Conservation (phyloP, 2,113 vertebrate species). For the Esox niger region DNA sequence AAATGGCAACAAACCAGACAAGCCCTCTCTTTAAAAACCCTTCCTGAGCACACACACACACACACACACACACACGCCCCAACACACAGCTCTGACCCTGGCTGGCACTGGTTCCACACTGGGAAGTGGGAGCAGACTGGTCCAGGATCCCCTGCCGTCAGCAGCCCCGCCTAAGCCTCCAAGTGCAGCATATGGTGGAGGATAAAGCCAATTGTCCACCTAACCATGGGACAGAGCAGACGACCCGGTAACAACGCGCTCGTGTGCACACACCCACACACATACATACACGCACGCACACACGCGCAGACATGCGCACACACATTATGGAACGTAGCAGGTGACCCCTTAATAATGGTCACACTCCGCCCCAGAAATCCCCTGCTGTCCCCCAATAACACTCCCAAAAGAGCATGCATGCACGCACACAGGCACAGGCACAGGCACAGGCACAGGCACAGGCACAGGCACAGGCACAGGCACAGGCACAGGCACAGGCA, state of each 20-base stretch:
- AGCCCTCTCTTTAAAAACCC: constrained; percentile 55
- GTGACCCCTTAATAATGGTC: constrained; percentile 73
- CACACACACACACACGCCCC: constrained; percentile 36
- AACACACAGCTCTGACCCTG: constrained; percentile 56
- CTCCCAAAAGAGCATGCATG: constrained; percentile 18
- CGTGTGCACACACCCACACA: constrained; percentile 27
- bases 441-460: too few relatives aligned
- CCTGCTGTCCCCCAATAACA: constrained; percentile 55
- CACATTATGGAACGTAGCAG: constrained; percentile 52
- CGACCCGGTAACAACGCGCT: constrained; percentile 72
- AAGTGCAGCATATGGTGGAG: constrained; percentile 76
- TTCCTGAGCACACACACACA: constrained; percentile 59
- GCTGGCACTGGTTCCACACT: constrained; percentile 73
- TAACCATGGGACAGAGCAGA: constrained; percentile 70
- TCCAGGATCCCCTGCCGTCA: constrained; percentile 69
- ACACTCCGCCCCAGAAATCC: constrained; percentile 67
- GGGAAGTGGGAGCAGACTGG: constrained; percentile 73
- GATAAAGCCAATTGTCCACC: constrained; percentile 81
- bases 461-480: too few relatives aligned
- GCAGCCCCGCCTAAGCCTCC: constrained; percentile 71
- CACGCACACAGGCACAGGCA: too few relatives aligned
- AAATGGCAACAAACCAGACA: constrained; percentile 55
- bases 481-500: too few relatives aligned
- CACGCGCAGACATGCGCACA: too few relatives aligned
- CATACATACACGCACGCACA: too few relatives aligned